These are phyloP conservation scores for Oryzaephilus surinamensis DNA, from an alignment of 1,140 invertebrate genomes.

Conservation along the genomic window DNA sequence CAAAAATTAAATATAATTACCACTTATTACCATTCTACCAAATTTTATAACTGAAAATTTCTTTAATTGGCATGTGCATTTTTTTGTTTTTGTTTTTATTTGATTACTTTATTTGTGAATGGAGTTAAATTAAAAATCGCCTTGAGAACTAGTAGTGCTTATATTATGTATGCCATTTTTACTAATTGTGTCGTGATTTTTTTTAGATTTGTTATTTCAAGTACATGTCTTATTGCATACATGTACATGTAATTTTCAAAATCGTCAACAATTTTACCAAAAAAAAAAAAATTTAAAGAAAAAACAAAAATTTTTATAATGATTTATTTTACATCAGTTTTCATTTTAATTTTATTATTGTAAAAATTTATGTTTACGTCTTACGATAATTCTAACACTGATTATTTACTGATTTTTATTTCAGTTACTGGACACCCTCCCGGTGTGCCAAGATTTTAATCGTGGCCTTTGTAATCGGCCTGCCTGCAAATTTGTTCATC, in stretches of 20 bases:
- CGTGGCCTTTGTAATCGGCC: slow-evolving; percentile 87
- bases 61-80: slow-evolving; percentile 25
- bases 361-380: too few relatives aligned
- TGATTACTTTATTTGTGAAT: slow-evolving; percentile 7
- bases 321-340: too few relatives aligned
- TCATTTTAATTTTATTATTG: slow-evolving; percentile 5
- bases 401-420: too few relatives aligned
- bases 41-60: too few relatives aligned
- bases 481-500: slow-evolving; percentile 92
- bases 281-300: too few relatives aligned
- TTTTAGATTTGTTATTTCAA: slow-evolving; percentile 16
- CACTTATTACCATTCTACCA: too few relatives aligned
- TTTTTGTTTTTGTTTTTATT: slow-evolving; percentile 13
- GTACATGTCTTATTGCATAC: slow-evolving; percentile 20
- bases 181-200: slow-evolving; percentile 6
- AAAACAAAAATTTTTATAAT: too few relatives aligned
- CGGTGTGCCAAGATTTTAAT: slow-evolving; percentile 99
- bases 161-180: slow-evolving; percentile 26
- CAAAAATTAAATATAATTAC: too few relatives aligned
- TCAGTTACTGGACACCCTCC: slow-evolving; percentile 99
- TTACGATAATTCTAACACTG: too few relatives aligned
- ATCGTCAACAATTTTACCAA: slow-evolving; percentile 8
- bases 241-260: too few relatives aligned
- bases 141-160: slow-evolving; percentile 28
- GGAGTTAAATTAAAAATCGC: slow-evolving; percentile 4